Base-by-base conservation (phyloP, 1,140 invertebrate species). In the Thrips palmi region DNA sequence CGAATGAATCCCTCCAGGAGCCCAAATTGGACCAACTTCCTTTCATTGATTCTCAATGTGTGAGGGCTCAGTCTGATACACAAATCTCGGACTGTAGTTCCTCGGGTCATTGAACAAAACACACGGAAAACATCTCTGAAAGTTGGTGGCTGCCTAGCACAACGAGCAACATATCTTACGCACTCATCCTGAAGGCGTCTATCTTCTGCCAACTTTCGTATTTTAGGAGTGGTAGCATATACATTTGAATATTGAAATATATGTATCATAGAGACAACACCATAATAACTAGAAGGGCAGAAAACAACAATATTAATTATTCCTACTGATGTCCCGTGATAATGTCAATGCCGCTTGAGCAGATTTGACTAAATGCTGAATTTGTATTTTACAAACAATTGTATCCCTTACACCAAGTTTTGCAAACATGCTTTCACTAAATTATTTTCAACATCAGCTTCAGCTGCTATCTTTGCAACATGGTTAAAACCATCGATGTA, bases 241-340 rank as follows among this genome's bases (percentile, higher is more conserved):
- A 91, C 77, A 58, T 94, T 94, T 43, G 82, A 79, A 57, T 94
- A 97, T 55, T 87, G 87, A 48, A 96, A 79, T 46, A 96, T 77
- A 6, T 88, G 84, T 35, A 92, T 75, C 18, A 96, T 55, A 12
- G 76, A 69, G 10, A 80, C 75, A 2, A 87, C 73, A 48, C 76
- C 68, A 47, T 77, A 80, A 57, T 78, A 74, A 29, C 72, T 73
- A 45, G 19, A 58, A 56, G n/a, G n/a, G n/a, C n/a, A n/a, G n/a
- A 37, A 38, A 39, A 22, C 34, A 41, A 48, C 40, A 46, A 44
- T 27, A 41, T 44, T 20, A 37, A 33, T 23, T 38, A 33, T 33
- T 36, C 34, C 20, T 38, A 20, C 4, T 27, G n/a, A 37, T 25
- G 27, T 17, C 6, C 40, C 17, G 28, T 10, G 5, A 19, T 6